Conservation (phyloP, 2,888 invertebrate species). For the Rhimphoctona megacephalus region DNA sequence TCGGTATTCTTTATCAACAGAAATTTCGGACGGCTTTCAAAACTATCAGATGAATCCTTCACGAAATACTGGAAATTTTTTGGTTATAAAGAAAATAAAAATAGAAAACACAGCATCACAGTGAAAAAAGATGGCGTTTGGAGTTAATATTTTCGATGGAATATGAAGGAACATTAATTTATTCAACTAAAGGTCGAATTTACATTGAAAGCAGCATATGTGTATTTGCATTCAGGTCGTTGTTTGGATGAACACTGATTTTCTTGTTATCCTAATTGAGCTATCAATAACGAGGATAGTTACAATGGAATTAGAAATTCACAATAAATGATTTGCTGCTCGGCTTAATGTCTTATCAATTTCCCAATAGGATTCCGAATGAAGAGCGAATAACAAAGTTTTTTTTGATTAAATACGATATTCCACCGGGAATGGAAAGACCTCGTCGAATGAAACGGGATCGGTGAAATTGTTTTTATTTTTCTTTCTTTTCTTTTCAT, state of each 20-base stretch:
- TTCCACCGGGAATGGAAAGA: slow-evolving; percentile 38
- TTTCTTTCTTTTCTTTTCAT: slow-evolving; percentile 25
- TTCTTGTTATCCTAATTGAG: slow-evolving; percentile 63
- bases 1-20: too few relatives aligned
- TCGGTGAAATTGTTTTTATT: background rate
- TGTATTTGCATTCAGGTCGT: background rate
- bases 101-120: background rate
- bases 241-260: slow-evolving; percentile 30
- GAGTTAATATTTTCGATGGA: background rate
- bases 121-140: background rate
- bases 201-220: background rate
- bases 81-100: too few relatives aligned
- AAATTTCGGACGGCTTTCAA: too few relatives aligned
- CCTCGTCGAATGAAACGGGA: slow-evolving; percentile 31
- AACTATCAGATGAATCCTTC: background rate
- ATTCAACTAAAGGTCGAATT: background rate
- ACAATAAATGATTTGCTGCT: slow-evolving; percentile 4
- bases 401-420: background rate
- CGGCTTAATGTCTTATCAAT: slow-evolving; percentile 61
- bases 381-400: slow-evolving; percentile 34
- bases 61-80: background rate
- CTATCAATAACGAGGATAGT: slow-evolving; percentile 58
- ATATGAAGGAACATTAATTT: background rate
- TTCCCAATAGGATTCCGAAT: slow-evolving; percentile 27
- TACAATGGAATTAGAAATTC: slow-evolving; percentile 47